Evolutionary conservation across 2,113 vertebrate species (phyloP), one percentile per base, ranked within the genome.

Genomic region (Caloenas nicobarica): DNA sequence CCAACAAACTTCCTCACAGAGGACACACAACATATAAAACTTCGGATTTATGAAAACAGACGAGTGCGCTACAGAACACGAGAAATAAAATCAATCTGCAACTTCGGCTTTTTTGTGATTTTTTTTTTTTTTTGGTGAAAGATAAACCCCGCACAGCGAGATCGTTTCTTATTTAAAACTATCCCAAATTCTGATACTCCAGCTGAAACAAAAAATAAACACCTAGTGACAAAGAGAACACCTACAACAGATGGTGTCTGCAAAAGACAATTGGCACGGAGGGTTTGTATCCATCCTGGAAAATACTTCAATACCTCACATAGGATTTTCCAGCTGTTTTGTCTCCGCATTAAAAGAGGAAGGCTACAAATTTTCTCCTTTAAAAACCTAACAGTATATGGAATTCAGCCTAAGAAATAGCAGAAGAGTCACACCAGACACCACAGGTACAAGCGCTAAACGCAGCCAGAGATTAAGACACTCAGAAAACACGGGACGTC

Each of bases 71-170:
- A 8, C 34, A 28, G 5, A n/a, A 31, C 34, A 81, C 9, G 4
- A 33, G 80, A 8, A 51, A 42, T 5, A 8, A 38, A 36, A 16
- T 7, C 64, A 4, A 44, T 33, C 80, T 22, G 34, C 22, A 13
- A 7, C 50, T 34, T 10, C 40, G 19, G 72, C 33, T 44, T 14
- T 5, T 13, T 3, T 2, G 3, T 7, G 18, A 11, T 2, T n/a
- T 18, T 36, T 26, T 17, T 9, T 13, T 40, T 50, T 22, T 42
- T 40, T 11, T 12, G 13, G 38, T 12, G 68, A 40, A 7, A 58
- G 74, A 42, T 36, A 34, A 77, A 23, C 2, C 40, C 60, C 36
- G 2, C n/a, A 12, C 16, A 19, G 15, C 29, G 33, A 15, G 7
- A 24, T 22, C 16, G 4, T 8, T 33, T 19, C 50, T 48, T 26